Evolutionary conservation across 1,140 invertebrate genomes (phyloP).

Genomic region (Penaeus vannamei): DNA sequence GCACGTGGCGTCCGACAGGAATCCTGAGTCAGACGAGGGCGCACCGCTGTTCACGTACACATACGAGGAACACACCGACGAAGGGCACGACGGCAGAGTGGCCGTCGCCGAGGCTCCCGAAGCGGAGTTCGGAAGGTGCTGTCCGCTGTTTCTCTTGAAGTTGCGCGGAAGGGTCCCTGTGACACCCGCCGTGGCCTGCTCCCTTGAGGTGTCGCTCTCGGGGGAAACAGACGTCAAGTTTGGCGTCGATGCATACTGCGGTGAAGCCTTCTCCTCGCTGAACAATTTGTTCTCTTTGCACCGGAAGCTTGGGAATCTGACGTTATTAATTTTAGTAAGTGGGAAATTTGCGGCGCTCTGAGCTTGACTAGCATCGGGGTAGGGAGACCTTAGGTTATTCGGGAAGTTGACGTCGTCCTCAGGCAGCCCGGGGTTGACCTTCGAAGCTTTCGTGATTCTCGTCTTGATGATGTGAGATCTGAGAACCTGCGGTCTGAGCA

Average conservation of each 20-base stretch:
- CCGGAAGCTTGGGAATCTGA: constrained; percentile 25
- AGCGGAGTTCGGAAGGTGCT: background rate
- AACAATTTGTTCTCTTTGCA: background rate
- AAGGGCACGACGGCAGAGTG: background rate
- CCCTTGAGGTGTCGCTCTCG: background rate
- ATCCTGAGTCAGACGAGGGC: constrained; percentile 40
- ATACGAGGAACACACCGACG: constrained; percentile 27
- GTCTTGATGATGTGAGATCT: constrained; percentile 54
- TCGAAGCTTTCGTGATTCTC: constrained; percentile 19
- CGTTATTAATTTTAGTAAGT: constrained; percentile 38
- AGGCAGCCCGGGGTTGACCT: background rate
- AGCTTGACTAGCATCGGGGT: background rate
- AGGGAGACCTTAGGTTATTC: constrained; percentile 41
- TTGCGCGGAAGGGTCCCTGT: background rate
- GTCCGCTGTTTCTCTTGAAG: background rate
- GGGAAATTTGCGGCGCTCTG: background rate
- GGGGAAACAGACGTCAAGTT: constrained; percentile 35
- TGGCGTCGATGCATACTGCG: constrained; percentile 45
- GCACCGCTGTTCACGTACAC: constrained; percentile 1
- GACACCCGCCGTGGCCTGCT: background rate
- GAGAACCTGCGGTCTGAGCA: constrained; percentile 49
- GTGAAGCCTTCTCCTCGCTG: constrained; percentile 1
- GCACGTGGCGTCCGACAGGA: constrained; percentile 35
- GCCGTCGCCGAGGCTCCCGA: background rate
- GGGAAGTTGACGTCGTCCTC: constrained; percentile 44